These are phyloP conservation scores for Drosophila tristis DNA, from an alignment of 1,140 invertebrate genomes.

Conservation along the genomic window DNA sequence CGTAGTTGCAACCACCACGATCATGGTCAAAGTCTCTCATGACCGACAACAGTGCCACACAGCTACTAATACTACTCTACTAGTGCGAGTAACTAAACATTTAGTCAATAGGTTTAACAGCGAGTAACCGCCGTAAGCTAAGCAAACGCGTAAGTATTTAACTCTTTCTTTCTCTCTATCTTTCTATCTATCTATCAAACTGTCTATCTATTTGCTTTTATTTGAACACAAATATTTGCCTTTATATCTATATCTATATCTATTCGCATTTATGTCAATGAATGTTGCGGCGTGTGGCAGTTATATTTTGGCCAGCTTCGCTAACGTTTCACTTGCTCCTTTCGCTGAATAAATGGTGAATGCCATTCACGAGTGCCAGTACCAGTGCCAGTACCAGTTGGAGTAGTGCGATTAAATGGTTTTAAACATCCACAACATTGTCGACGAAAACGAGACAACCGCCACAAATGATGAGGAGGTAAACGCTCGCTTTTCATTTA, in stretches of 20 bases:
- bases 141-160: conserved; percentile 33
- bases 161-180: not conserved
- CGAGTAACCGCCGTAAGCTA: not conserved
- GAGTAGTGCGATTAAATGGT: conserved; percentile 56
- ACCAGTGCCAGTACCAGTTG: conserved; percentile 11
- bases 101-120: conserved; percentile 16
- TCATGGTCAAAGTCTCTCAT: conserved; percentile 13
- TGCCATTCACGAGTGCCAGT: conserved; percentile 4
- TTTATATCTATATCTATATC: not conserved
- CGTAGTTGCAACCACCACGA: conserved; percentile 40
- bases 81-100: conserved; percentile 5
- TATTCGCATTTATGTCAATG: conserved; percentile 11
- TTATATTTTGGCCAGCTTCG: conserved; percentile 15
- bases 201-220: not conserved
- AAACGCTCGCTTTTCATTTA: conserved; percentile 14
- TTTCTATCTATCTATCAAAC: conserved; percentile 2
- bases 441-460: conserved; percentile 39
- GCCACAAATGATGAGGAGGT: conserved; percentile 40
- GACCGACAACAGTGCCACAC: too few species aligned
- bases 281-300: conserved; percentile 22
- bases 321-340: not conserved
- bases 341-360: conserved; percentile 1
- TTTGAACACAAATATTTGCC: too few species aligned
- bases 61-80: too few species aligned
- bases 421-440: conserved; percentile 64